Conservation (phyloP, 1,140 invertebrate species). For the Zaprionus taronus region DNA sequence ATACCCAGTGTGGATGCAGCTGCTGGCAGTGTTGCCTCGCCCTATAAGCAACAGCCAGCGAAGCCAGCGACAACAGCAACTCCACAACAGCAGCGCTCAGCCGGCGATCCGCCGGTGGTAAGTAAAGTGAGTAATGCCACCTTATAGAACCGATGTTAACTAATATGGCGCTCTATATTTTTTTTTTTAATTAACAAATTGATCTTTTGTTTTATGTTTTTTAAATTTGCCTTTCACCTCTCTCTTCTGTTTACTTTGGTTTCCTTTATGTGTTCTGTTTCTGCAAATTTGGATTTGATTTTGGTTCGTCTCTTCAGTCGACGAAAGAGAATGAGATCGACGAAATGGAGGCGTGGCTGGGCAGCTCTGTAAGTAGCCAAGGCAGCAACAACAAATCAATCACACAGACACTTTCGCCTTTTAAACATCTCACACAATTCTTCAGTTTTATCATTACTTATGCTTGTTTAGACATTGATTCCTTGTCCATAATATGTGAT, state of each 20-base stretch:
- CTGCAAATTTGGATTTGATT: conserved; percentile 48
- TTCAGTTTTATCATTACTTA: conserved; percentile 13
- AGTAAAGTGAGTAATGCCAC: conserved; percentile 82
- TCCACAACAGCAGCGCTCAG: conserved; percentile 38
- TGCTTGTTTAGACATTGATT: conserved; percentile 13
- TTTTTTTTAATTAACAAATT: conserved; percentile 44
- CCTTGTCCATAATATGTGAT: conserved; percentile 18
- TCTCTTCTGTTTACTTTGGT: conserved; percentile 15
- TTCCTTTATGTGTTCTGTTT: conserved; percentile 39
- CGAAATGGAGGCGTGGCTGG: conserved; percentile 97
- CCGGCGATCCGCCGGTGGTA: conserved; percentile 80
- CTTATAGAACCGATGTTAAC: conserved; percentile 51
- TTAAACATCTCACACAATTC: conserved; percentile 33
- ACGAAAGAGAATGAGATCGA: conserved; percentile 95
- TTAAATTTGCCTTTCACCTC: conserved; percentile 37
- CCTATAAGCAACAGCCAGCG: conserved; percentile 56
- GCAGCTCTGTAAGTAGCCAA: conserved; percentile 86
- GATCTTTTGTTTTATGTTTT: conserved; percentile 41
- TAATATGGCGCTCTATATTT: conserved; percentile 59
- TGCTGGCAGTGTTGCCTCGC: conserved; percentile 72
- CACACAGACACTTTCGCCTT: conserved; percentile 39
- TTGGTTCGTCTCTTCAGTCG: conserved; percentile 84
- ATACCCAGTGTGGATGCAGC: conserved; percentile 80
- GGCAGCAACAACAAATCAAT: conserved; percentile 35
- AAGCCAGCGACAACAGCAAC: conserved; percentile 18